Base-by-base conservation (phyloP, 2,888 invertebrate species). In the Agrypnus murinus region DNA sequence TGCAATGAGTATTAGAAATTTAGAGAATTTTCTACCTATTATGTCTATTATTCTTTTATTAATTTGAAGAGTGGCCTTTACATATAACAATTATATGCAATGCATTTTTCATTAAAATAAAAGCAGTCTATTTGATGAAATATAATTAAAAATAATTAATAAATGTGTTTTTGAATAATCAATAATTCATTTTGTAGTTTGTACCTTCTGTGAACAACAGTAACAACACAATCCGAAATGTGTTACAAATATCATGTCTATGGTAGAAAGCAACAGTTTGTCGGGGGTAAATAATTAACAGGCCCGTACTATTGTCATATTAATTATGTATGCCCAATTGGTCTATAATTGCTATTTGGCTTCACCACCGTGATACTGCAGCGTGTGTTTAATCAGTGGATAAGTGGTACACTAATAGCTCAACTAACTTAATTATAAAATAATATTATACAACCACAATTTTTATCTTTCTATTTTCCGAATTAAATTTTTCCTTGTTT, bases 311-410 rank as follows among this genome's bases (percentile, higher is more conserved):
- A 84, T 84, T 84, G 84, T 83, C 80, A 81, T 83, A 85, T 85
- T 84, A 85, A 85, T 85, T 85, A 85, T 85, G 84, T 81, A 85
- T 83, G 84, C 81, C 82, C 84, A 84, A 85, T 85, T 85, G 84
- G 81, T 81, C 84, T 83, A 84, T 85, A 85, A 85, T 85, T 84
- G 84, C 83, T 83, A 83, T 83, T 85, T 82, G 82, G 83, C 82
- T 83, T 83, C 83, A 82, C 79, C 40, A 68, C 32, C 14, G 43
- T n/a, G 19, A 63, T 63, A 53, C 40, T 17, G 50, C 50, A 50
- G 19, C 43, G 50, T 19, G 5, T 25, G 64, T 40, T 53, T 31
- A 55, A 64, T 64, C 55, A 55, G 53, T 25, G 43, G n/a, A 40
- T 58, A 58, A 58, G 58, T 38, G 58, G 40, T 58, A 10, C 17